A percentile compares a stretch with the other conserved stretches of the same genome.
phyloP scores from a whole-genome alignment of 2,797 vertebrate genomes.

The Vipera latastei region DNA sequence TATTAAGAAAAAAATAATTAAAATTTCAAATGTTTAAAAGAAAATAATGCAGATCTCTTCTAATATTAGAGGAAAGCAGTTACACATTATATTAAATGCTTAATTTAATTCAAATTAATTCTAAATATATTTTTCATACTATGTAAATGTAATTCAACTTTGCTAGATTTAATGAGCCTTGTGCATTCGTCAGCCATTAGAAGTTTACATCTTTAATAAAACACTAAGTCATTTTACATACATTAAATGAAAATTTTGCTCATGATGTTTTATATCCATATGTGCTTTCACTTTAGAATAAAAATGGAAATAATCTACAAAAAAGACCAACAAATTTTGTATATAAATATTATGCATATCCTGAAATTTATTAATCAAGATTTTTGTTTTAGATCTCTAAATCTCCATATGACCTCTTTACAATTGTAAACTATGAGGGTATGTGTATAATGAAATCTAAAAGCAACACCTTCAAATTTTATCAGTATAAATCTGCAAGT shows the following conservation, averaged over 20 bases:
- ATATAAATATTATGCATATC: neutral
- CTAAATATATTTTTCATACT: constrained; percentile 49
- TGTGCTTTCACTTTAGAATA: neutral
- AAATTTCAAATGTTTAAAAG: constrained; percentile 40
- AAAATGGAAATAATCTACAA: neutral
- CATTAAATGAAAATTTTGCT: constrained; percentile 20
- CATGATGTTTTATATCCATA: constrained; percentile 11
- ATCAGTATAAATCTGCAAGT: neutral
- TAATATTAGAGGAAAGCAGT: constrained; percentile 31
- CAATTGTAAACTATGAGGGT: neutral
- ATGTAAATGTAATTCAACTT: constrained; percentile 60
- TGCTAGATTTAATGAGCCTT: constrained; percentile 52
- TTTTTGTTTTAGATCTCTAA: neutral
- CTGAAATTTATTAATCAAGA: neutral
- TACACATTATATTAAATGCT: constrained; percentile 39
- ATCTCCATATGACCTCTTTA: neutral
- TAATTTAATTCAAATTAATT: constrained; percentile 56
- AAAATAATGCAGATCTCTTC: constrained; percentile 24
- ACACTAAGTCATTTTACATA: constrained; percentile 36
- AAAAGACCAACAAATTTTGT: constrained; percentile 8
- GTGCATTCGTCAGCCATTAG: constrained; percentile 58
- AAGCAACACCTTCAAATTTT: neutral
- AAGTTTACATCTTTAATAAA: constrained; percentile 62
- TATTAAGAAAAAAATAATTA: constrained; percentile 7
- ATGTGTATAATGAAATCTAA: neutral